Percentiles rank a stretch among this genome's conserved stretches.
These are phyloP conservation scores for Xylocopa sonorina DNA, from an alignment of 1,140 invertebrate species.

Conservation along the genomic window DNA sequence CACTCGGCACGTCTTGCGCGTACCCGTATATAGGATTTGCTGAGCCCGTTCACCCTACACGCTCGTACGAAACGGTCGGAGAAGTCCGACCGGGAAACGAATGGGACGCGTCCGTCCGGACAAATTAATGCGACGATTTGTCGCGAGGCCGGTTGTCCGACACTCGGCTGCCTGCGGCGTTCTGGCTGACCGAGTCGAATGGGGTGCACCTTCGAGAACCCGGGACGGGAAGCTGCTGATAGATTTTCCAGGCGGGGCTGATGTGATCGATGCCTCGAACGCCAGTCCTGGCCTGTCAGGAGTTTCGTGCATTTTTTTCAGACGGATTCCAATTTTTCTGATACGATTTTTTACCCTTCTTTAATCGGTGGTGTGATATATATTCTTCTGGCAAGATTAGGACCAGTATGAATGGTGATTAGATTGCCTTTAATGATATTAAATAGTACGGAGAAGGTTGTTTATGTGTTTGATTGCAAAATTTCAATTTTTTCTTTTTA, in stretches of 20 bases:
- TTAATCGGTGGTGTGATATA: too few species aligned
- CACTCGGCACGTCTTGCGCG: too few species aligned
- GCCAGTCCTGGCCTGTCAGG: too few species aligned
- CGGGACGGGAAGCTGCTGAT: not conserved
- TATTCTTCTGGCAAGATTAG: too few species aligned
- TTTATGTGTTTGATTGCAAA: too few species aligned
- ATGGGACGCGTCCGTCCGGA: slow-evolving; percentile 23
- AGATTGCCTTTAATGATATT: too few species aligned
- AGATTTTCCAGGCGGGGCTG: slow-evolving; percentile 2
- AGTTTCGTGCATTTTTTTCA: too few species aligned
- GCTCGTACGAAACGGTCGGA: slow-evolving; percentile 68
- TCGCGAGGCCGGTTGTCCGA: slow-evolving; percentile 15
- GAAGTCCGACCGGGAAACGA: slow-evolving; percentile 62
- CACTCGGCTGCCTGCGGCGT: not conserved
- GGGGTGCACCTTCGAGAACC: not conserved
- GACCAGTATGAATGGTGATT: too few species aligned
- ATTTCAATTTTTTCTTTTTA: too few species aligned
- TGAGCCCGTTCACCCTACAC: not conserved
- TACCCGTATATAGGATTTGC: not conserved
- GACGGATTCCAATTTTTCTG: too few species aligned
- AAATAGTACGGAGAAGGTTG: too few species aligned
- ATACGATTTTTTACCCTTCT: too few species aligned
- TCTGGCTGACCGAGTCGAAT: not conserved
- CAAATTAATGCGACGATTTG: slow-evolving; percentile 48
- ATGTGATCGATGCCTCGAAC: not conserved